Evolutionary conservation across 2,888 invertebrate species (phyloP).

Genomic region (Macrophya alboannulata): DNA sequence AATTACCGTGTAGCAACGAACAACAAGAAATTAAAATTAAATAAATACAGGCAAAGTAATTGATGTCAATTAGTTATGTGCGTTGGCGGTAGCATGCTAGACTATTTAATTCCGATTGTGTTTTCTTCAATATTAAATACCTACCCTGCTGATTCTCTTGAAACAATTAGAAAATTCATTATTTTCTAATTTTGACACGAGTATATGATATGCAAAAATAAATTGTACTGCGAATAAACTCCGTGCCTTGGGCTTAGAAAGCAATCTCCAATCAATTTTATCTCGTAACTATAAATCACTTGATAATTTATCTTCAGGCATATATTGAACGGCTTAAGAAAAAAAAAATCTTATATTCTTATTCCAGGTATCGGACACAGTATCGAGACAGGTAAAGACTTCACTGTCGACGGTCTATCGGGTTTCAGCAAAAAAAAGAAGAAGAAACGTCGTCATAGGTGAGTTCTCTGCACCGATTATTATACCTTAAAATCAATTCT

Average conservation of each 20-base stretch:
- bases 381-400: slow-evolving; percentile 91
- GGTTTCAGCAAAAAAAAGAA: slow-evolving; percentile 95
- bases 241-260: no score
- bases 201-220: no score
- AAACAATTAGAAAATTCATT: not conserved
- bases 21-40: not conserved
- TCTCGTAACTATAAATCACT: not conserved
- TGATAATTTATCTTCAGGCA: not conserved
- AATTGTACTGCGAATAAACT: no score
- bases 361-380: slow-evolving; percentile 85
- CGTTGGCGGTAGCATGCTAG: not conserved
- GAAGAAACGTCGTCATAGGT: slow-evolving; percentile 97
- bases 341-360: slow-evolving; percentile 57
- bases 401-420: slow-evolving; percentile 90
- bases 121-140: not conserved
- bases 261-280: not conserved
- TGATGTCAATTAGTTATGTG: slow-evolving; percentile 14
- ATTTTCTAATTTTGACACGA: no score
- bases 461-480: slow-evolving; percentile 78
- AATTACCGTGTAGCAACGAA: not conserved
- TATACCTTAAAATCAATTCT: not conserved
- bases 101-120: not conserved
- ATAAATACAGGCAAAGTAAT: not conserved
- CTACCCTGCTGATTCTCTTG: not conserved
- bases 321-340: not conserved